These are phyloP conservation scores for Emydocephalus ijimae DNA, from an alignment of 2,113 vertebrate genomes.

Conservation along the genomic window DNA sequence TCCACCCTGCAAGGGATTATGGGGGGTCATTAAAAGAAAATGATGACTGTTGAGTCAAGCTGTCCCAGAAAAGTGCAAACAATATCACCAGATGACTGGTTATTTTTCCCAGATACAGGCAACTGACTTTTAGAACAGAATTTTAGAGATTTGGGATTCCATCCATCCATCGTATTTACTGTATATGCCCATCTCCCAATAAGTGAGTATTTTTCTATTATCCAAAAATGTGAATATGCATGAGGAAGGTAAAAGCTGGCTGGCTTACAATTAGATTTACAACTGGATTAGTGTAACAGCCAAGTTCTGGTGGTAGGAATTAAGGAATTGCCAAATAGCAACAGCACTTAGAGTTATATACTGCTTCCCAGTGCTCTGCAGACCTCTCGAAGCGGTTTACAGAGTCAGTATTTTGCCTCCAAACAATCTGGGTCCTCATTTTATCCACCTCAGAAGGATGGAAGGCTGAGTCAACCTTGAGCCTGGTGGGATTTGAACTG, in stretches of 20 bases:
- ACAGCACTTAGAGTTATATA: too few relatives aligned
- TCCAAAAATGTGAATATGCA: background rate
- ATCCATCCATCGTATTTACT: background rate
- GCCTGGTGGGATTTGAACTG: too few relatives aligned
- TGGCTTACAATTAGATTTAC: background rate
- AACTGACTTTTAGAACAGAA: background rate
- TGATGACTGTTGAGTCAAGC: too few relatives aligned
- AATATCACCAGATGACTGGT: background rate
- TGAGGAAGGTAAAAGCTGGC: background rate
- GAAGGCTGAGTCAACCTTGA: too few relatives aligned
- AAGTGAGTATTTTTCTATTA: background rate
- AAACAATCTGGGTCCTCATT: too few relatives aligned
- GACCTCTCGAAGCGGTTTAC: too few relatives aligned
- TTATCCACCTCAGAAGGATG: too few relatives aligned
- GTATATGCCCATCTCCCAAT: background rate
- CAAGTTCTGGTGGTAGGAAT: background rate
- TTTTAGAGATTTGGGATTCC: too few relatives aligned
- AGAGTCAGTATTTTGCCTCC: too few relatives aligned
- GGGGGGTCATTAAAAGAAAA: too few relatives aligned
- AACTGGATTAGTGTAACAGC: background rate
- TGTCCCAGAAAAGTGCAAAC: background rate
- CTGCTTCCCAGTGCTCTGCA: too few relatives aligned
- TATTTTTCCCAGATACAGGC: background rate
- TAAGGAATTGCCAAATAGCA: background rate
- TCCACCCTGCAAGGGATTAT: too few relatives aligned